Evolutionary conservation across 2,888 invertebrate genomes (phyloP).

Genomic region (Chironomus riparius): DNA sequence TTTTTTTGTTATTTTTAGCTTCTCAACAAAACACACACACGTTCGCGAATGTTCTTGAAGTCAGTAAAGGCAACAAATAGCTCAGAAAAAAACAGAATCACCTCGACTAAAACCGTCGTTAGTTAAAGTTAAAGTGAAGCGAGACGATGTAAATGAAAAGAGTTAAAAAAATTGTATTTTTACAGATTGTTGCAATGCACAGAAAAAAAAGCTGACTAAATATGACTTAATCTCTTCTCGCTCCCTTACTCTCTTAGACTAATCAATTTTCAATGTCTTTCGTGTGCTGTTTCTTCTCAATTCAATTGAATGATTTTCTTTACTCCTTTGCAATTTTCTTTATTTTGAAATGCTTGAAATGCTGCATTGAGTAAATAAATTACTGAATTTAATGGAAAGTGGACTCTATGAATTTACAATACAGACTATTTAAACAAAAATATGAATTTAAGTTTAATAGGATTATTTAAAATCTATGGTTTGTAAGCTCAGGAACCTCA

Average conservation of each 20-base stretch:
- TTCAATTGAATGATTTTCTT: neutral
- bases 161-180: too few relatives aligned
- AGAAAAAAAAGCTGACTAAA: neutral
- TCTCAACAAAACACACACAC: neutral
- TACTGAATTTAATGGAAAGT: too few relatives aligned
- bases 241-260: neutral
- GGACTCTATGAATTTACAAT: too few relatives aligned
- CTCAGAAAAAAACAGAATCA: constrained; percentile 6
- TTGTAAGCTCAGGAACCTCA: too few relatives aligned
- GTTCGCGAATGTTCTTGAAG: neutral
- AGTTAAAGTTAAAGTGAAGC: neutral
- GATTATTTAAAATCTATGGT: too few relatives aligned
- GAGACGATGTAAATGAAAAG: too few relatives aligned
- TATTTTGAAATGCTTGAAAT: too few relatives aligned
- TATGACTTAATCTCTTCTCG: too few relatives aligned
- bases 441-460: too few relatives aligned
- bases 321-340: neutral
- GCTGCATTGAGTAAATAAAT: too few relatives aligned
- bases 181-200: neutral
- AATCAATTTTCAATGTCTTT: constrained; percentile 6
- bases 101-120: neutral
- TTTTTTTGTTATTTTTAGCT: constrained; percentile 2
- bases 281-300: neutral
- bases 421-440: too few relatives aligned
- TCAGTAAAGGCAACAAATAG: neutral